Conservation (phyloP, 53 echinoderm and acorn worm species). For the Apostichopus leukothele region DNA sequence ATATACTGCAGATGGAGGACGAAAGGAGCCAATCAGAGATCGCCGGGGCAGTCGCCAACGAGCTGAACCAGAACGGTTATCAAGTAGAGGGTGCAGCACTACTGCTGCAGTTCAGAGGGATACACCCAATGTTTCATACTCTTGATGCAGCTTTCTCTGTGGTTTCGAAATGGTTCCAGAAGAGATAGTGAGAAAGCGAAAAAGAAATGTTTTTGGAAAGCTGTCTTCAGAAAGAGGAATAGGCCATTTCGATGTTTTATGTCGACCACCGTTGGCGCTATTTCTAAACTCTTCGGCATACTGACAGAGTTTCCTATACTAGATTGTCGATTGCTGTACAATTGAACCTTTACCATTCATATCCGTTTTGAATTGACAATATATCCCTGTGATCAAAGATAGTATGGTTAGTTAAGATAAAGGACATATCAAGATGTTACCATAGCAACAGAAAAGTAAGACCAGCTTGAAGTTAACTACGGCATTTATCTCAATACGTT, state of each 20-base stretch:
- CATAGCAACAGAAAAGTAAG: too few relatives aligned
- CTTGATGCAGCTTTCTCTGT: slow-evolving; percentile 79
- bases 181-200: slow-evolving; percentile 30
- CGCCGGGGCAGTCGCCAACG: slow-evolving; percentile 59
- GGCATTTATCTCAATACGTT: too few relatives aligned
- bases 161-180: slow-evolving; percentile 73
- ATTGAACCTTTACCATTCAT: too few relatives aligned
- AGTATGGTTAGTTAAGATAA: too few relatives aligned
- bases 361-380: too few relatives aligned
- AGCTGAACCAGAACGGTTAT: slow-evolving; percentile 68
- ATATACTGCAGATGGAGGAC: slow-evolving; percentile 65
- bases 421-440: too few relatives aligned
- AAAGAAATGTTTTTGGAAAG: neutral
- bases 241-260: neutral
- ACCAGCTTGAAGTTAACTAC: too few relatives aligned
- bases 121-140: slow-evolving; percentile 72
- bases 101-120: slow-evolving; percentile 66
- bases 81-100: slow-evolving; percentile 76
- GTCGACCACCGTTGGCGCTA: too few relatives aligned
- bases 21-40: slow-evolving; percentile 43
- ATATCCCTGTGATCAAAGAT: too few relatives aligned
- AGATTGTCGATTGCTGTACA: too few relatives aligned
- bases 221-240: neutral
- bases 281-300: too few relatives aligned
- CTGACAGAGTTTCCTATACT: too few relatives aligned